These are phyloP conservation scores for Gisinianus flammeolus DNA, from an alignment of 2,888 invertebrate species.

Conservation along the genomic window DNA sequence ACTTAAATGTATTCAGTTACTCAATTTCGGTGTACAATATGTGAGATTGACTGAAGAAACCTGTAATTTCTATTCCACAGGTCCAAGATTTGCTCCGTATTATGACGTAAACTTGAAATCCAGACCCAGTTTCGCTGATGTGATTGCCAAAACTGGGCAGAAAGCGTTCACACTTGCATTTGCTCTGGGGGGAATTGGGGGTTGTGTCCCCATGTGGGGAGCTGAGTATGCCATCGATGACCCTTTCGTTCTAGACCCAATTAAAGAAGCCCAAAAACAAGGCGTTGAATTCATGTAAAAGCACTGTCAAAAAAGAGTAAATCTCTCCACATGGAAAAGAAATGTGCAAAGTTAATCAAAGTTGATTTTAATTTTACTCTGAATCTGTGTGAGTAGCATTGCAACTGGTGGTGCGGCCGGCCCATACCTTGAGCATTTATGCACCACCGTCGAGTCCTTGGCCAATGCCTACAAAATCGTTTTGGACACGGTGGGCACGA, in stretches of 20 bases:
- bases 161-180: constrained; percentile 54
- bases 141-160: constrained; percentile 50
- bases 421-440: constrained; percentile 55
- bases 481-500: constrained; percentile 49
- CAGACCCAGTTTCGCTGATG: constrained; percentile 44
- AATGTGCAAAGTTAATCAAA: no score
- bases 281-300: constrained; percentile 8
- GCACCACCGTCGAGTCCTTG: constrained; percentile 41
- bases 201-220: constrained; percentile 55
- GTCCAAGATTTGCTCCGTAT: constrained; percentile 51
- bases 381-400: no score
- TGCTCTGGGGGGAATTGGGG: constrained; percentile 49
- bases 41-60: no score
- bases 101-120: constrained; percentile 48
- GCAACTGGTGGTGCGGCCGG: constrained; percentile 55
- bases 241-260: constrained; percentile 42
- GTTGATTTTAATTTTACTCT: no score
- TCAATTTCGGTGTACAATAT: no score
- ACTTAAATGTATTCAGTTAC: no score
- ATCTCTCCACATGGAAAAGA: constrained; percentile 9
- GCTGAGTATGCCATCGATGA: constrained; percentile 46
- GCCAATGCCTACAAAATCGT: constrained; percentile 51
- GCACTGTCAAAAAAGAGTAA: no score
- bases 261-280: constrained; percentile 33
- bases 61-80: not conserved